Evolutionary conservation across 2,888 invertebrate genomes (phyloP).

Genomic region (Opisthograptis luteolata): DNA sequence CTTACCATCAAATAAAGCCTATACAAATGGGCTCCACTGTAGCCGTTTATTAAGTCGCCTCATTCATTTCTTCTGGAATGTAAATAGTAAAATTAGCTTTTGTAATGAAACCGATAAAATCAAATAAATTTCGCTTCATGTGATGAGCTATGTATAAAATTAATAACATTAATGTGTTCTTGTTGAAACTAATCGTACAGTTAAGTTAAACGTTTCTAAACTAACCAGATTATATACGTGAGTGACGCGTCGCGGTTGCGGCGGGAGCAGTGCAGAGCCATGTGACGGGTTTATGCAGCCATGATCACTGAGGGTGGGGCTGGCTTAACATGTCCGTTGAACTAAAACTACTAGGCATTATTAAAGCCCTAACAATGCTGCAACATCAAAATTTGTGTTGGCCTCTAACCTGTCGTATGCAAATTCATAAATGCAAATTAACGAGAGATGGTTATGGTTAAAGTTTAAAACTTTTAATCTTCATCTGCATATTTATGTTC

Average conservation of each 20-base stretch:
- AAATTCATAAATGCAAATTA: too few species aligned
- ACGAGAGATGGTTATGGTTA: too few species aligned
- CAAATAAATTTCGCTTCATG: too few species aligned
- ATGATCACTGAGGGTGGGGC: neutral
- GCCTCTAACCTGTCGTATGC: too few species aligned
- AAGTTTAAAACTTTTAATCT: too few species aligned
- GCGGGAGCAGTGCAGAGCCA: conserved; percentile 9
- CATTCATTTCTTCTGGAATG: conserved; percentile 19
- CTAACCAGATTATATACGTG: conserved; percentile 19
- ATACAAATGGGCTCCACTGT: conserved; percentile 23
- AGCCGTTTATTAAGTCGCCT: conserved; percentile 26
- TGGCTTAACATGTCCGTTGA: conserved; percentile 3
- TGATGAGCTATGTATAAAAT: too few species aligned
- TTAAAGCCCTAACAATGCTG: too few species aligned
- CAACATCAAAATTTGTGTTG: too few species aligned
- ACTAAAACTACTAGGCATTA: too few species aligned
- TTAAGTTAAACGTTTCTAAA: conserved; percentile 1
- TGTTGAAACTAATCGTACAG: neutral
- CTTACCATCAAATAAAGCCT: conserved; percentile 29
- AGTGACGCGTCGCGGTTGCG: conserved; percentile 38
- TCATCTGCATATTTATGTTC: too few species aligned
- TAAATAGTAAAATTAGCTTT: neutral
- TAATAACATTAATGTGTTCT: too few species aligned
- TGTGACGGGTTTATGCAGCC: conserved; percentile 4
- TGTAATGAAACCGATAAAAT: neutral